Base-by-base conservation (phyloP, 1,140 invertebrate species). In the Agraylea sexmaculata region DNA sequence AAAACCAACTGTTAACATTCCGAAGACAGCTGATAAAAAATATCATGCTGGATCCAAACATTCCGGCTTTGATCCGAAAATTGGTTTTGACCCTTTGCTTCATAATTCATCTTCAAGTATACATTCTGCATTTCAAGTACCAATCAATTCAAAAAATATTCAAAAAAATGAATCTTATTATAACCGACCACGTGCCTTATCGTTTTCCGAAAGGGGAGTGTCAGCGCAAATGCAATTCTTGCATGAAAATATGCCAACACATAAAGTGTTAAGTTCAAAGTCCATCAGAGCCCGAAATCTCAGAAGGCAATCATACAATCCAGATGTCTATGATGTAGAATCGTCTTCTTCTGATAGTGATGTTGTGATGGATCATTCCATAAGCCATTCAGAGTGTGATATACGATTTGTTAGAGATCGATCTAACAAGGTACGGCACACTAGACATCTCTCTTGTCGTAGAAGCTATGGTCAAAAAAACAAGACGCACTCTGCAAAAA, bases 221-320 rank as follows among this genome's bases (percentile, higher is more conserved):
- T 38, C 13, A 27, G 30, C 11, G 53, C 54, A 10, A 51, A 51
- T 37, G 57, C 55, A 36, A 3, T 27, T 4, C 39, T 25, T 3
- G n/a, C 37, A n/a, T n/a, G n/a, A n/a, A 3, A 39, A 19, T 21
- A 34, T 45, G 6, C 32, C 43, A 15, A 17, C 38, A 25, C 31
- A 30, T 19, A 45, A 40, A 25, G 25, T 45, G 2, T 28, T 45
- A 29, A 45, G 43, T 21, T 45, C 43, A 15, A 45, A 45, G 21
- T 45, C 43, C 8, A 62, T 71, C 21, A 53, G 63, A 16, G 69
- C 70, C 18, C 53, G 69, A 12, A 72, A 70, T 15, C 45, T 69
- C 4, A 52, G 69, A 4, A 52, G 69, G 4, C 59, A 71, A 36
- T 70, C 68, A 20, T 72, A 72, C 47, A 72, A 72, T 56, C 69